A percentile compares a stretch with the other conserved stretches of the same genome.
phyloP scores from a whole-genome alignment of 1,140 invertebrate genomes.

The Cotesia chilonis region DNA sequence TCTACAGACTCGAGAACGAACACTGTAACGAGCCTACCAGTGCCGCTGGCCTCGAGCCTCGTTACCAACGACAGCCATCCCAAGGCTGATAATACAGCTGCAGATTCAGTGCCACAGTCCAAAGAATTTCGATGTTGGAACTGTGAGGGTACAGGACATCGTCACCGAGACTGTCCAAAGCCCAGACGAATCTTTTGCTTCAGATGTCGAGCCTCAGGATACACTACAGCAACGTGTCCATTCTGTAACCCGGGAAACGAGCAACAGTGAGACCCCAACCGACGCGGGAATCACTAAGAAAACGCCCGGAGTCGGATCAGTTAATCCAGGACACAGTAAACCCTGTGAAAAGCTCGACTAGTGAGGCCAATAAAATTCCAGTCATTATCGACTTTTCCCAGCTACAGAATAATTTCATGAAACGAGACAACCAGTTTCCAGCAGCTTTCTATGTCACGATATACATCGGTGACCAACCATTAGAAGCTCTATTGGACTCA shows the following conservation, averaged over 20 bases:
- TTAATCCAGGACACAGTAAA: too few species aligned
- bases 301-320: too few species aligned
- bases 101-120: too few species aligned
- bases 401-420: background rate
- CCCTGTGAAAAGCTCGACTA: too few species aligned
- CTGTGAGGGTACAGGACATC: constrained; percentile 14
- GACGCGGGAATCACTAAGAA: background rate
- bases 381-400: background rate
- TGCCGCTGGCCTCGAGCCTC: background rate
- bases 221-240: background rate
- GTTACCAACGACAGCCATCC: background rate
- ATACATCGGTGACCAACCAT: background rate
- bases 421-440: background rate
- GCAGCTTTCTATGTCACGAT: constrained; percentile 17
- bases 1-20: too few species aligned
- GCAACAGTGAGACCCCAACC: too few species aligned
- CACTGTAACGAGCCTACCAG: background rate
- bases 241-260: background rate
- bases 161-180: constrained; percentile 8
- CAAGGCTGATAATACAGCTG: background rate
- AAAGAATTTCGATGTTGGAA: constrained; percentile 22
- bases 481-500: constrained; percentile 26
- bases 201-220: background rate
- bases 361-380: too few species aligned
- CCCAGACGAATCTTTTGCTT: constrained; percentile 16